Evolutionary conservation across 2,797 vertebrate species (phyloP), one percentile per base, ranked within the genome.

Genomic region (Ficedula albicollis): DNA sequence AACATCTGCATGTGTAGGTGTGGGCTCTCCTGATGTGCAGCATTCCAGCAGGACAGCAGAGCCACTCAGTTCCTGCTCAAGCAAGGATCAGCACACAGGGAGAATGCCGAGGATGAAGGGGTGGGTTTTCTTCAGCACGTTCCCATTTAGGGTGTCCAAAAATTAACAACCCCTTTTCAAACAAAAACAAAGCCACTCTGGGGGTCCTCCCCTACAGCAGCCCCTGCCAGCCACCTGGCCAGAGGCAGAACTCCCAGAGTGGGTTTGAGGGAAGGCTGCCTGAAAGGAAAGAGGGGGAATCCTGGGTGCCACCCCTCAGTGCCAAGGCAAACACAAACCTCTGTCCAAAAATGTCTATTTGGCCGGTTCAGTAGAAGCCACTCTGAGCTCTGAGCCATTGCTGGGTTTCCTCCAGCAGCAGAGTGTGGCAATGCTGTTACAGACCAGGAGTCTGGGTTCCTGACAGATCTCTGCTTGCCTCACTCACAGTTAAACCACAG

Each of bases 61-160:
- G 8, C 38, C 32, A 25, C n/a, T 18, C 0, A 39, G 21, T 1
- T 69, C 52, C 13, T 10, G 7, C 11, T 18, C 12, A 3, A 59
- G 60, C 0, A 25, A 67, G 21, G 48, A 59, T 43, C 19, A 86
- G 78, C 58, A 38, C 41, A 64, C 27, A 30, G 51, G 63, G n/a
- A 55, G 75, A 86, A 74, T 14, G 30, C 34, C 0, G 5, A 16
- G 67, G 86, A 74, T 9, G 39, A 55, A 73, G 39, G 44, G 46
- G 9, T 22, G 56, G 67, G 49, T 74, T 92, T 66, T 62, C 38
- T 27, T 49, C 84, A 68, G 44, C 12, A 4, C 46, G 43, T 36
- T 54, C 27, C 58, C 18, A 15, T 64, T 54, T 18, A 51, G 32
- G 20, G n/a, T 58, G 32, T 59, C 43, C 68, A 51, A 64, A 15